Percentiles rank a stretch among this genome's conserved stretches.
Evolutionary conservation across 92 coral and sea anemone species (phyloP).

Genomic region (Montipora capitata): DNA sequence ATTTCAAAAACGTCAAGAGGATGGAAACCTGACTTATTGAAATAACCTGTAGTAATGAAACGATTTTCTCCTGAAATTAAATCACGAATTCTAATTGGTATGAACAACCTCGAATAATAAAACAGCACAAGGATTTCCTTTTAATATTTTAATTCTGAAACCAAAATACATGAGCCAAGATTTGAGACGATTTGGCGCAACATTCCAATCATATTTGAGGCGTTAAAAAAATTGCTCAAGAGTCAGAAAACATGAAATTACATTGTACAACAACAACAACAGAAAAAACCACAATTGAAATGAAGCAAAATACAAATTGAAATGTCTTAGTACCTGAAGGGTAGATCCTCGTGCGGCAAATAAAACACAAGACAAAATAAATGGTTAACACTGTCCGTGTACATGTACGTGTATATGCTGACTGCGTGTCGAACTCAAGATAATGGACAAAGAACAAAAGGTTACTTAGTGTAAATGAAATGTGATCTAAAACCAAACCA

Average conservation of each 20-base stretch:
- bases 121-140: constrained; percentile 8
- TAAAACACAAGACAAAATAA: constrained; percentile 1
- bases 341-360: constrained; percentile 22
- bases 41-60: no score
- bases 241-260: constrained; percentile 8
- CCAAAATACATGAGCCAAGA: constrained; percentile 1
- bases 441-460: constrained; percentile 6
- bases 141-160: constrained; percentile 15
- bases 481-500: not conserved
- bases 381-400: constrained; percentile 14
- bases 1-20: no score
- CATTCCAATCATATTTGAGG: constrained; percentile 33
- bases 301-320: not conserved
- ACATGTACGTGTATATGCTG: constrained; percentile 2
- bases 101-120: not conserved
- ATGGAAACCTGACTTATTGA: no score
- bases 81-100: not conserved
- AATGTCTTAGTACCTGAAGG: constrained; percentile 30
- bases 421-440: constrained; percentile 28
- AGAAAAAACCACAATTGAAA: constrained; percentile 17
- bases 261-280: not conserved
- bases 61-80: no score
- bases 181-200: not conserved
- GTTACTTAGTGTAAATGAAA: constrained; percentile 4
- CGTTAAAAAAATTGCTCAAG: not conserved